Conservation (phyloP, 2,797 vertebrate genomes). For the Dermochelys coriacea region DNA sequence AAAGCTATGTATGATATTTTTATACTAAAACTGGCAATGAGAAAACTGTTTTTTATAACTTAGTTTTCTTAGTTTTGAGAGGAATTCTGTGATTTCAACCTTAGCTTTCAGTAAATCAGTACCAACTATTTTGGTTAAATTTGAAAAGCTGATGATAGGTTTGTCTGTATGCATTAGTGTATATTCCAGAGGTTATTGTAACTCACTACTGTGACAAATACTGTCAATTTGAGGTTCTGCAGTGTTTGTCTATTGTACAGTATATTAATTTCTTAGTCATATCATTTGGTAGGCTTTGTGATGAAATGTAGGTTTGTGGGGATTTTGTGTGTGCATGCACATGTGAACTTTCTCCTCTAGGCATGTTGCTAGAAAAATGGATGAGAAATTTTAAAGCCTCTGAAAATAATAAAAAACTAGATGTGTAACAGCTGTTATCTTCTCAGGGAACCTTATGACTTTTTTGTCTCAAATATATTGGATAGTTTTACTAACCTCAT, state of each 20-base stretch:
- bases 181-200: background rate
- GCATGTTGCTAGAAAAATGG: background rate
- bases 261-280: background rate
- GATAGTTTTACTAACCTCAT: background rate
- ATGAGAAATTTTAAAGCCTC: background rate
- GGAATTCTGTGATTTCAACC: background rate
- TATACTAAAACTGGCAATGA: background rate
- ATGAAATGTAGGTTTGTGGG: background rate
- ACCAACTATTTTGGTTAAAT: background rate
- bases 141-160: background rate
- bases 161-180: background rate
- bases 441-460: background rate
- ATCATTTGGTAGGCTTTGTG: background rate
- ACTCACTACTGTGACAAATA: background rate
- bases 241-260: background rate
- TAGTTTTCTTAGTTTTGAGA: background rate
- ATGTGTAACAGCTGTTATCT: background rate
- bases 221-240: background rate
- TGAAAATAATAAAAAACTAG: background rate
- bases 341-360: background rate
- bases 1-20: background rate
- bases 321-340: background rate
- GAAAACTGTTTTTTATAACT: background rate
- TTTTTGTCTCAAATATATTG: background rate
- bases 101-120: background rate